Conservation (phyloP, 1,140 invertebrate genomes). For the Leptinotarsa undecemlineata region DNA sequence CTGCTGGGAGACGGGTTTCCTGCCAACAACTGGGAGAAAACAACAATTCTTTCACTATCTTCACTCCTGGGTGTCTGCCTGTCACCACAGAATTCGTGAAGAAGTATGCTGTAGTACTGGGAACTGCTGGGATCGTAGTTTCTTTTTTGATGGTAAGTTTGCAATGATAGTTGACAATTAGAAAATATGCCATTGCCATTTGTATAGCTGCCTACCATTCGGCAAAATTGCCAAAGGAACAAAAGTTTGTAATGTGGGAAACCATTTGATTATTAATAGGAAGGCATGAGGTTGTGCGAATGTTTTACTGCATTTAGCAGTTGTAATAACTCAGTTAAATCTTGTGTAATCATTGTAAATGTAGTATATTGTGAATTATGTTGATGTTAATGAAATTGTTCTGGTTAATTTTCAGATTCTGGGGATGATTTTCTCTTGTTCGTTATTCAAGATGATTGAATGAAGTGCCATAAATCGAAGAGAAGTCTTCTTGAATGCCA, state of each 20-base stretch:
- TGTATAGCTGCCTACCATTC: too few relatives aligned
- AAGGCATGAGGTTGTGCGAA: too few relatives aligned
- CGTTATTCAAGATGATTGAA: conserved; percentile 74
- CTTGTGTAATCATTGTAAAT: too few relatives aligned
- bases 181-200: too few relatives aligned
- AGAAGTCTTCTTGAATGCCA: neutral
- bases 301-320: too few relatives aligned
- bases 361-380: too few relatives aligned
- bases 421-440: conserved; percentile 73
- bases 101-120: conserved; percentile 77
- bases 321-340: too few relatives aligned
- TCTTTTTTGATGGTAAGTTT: conserved; percentile 76
- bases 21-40: conserved; percentile 61
- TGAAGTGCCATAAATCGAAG: conserved; percentile 15
- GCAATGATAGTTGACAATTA: too few relatives aligned
- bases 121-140: conserved; percentile 77
- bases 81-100: conserved; percentile 72
- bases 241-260: too few relatives aligned
- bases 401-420: conserved; percentile 63
- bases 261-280: too few relatives aligned
- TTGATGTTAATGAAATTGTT: too few relatives aligned
- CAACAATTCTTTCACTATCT: conserved; percentile 67
- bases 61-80: conserved; percentile 73
- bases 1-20: conserved; percentile 65
- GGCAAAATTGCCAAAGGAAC: too few relatives aligned